These are phyloP conservation scores for Brachypodius melanocephalos DNA, from an alignment of 2,113 vertebrate genomes.

Conservation along the genomic window DNA sequence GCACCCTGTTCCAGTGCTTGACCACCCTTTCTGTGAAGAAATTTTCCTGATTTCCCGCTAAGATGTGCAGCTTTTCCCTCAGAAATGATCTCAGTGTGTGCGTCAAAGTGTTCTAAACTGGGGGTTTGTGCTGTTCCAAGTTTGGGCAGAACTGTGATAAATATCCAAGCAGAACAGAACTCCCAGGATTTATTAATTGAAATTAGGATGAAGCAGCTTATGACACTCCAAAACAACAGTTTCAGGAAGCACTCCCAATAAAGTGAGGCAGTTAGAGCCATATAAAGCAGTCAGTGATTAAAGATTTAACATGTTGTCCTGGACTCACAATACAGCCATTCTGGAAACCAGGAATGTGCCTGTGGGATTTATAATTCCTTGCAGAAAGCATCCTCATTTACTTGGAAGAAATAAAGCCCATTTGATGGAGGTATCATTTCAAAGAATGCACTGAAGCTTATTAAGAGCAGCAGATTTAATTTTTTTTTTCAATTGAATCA, in stretches of 20 bases:
- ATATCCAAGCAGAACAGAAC: not conserved
- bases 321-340: not conserved
- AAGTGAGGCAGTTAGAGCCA: not conserved
- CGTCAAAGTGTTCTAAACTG: not conserved
- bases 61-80: not conserved
- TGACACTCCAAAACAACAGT: not conserved
- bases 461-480: not conserved
- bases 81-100: not conserved
- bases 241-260: not conserved
- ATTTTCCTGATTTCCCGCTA: not conserved
- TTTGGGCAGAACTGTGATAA: not conserved
- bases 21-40: not conserved
- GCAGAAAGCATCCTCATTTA: not conserved
- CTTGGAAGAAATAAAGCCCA: conserved; percentile 1
- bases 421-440: not conserved
- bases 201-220: not conserved
- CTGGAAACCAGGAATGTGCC: not conserved
- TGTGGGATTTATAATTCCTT: conserved; percentile 5
- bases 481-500: not conserved
- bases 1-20: not conserved
- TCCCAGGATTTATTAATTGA: not conserved
- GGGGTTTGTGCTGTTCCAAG: not conserved
- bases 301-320: not conserved
- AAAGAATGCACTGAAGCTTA: not conserved
- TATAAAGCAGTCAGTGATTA: not conserved